Percentiles rank a stretch among this genome's conserved stretches.
These are phyloP conservation scores for Andrena praecox DNA, from an alignment of 2,888 invertebrate genomes.

Conservation along the genomic window DNA sequence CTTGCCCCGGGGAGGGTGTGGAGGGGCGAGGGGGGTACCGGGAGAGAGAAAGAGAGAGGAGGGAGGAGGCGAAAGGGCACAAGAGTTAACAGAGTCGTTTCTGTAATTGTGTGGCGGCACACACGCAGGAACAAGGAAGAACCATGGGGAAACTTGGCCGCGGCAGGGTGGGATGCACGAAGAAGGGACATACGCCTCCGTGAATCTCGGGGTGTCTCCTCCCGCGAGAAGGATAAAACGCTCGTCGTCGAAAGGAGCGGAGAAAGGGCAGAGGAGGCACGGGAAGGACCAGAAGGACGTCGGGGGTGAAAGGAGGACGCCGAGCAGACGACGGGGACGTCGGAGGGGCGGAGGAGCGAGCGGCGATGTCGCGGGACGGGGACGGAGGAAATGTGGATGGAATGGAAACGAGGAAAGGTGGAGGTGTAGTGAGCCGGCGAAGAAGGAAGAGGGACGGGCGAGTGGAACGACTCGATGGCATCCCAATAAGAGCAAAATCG, in stretches of 20 bases:
- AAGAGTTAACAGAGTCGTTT: constrained; percentile 69
- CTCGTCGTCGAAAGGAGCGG: constrained; percentile 63
- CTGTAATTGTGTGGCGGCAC: constrained; percentile 68
- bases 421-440: constrained; percentile 31
- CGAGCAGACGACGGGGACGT: constrained; percentile 10
- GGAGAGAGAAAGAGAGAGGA: constrained; percentile 9
- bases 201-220: constrained; percentile 68
- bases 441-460: constrained; percentile 30
- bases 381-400: constrained; percentile 51
- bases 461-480: constrained; percentile 73
- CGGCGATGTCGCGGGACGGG: constrained; percentile 33
- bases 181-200: constrained; percentile 70
- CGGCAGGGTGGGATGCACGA: constrained; percentile 51
- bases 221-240: constrained; percentile 63
- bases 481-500: constrained; percentile 78
- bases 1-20: constrained; percentile 30
- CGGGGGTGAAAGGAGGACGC: constrained; percentile 13
- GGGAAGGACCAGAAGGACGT: constrained; percentile 7
- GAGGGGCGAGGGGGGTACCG: neutral
- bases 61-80: constrained; percentile 61
- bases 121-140: constrained; percentile 63
- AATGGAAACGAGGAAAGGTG: constrained; percentile 45
- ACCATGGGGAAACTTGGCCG: constrained; percentile 48
- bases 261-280: constrained; percentile 6
- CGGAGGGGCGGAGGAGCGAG: constrained; percentile 33